Evolutionary conservation across 2,113 vertebrate genomes (phyloP).

Genomic region (Aramus guarauna): DNA sequence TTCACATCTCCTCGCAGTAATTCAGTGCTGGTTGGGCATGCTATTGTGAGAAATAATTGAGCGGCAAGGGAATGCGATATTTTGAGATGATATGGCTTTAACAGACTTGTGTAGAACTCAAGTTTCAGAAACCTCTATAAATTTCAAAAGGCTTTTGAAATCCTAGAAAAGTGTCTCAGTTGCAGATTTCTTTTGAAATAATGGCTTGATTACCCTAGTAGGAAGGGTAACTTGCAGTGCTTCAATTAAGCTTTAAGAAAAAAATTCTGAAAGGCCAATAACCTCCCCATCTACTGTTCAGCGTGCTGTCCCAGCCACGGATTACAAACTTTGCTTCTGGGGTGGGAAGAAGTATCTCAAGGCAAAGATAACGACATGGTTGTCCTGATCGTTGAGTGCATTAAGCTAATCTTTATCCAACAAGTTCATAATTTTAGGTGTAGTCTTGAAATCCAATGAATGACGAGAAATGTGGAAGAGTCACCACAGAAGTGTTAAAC

Average conservation of each 20-base stretch:
- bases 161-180: neutral
- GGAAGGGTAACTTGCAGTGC: neutral
- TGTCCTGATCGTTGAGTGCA: neutral
- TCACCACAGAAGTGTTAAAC: neutral
- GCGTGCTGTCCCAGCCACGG: neutral
- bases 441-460: neutral
- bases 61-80: neutral
- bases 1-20: neutral
- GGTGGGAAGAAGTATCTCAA: neutral
- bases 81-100: neutral
- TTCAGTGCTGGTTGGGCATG: neutral
- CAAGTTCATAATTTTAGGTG: neutral
- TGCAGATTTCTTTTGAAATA: neutral
- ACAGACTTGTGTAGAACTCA: neutral
- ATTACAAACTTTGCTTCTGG: neutral
- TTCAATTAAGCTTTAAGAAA: neutral
- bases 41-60: neutral
- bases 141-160: constrained; percentile 44
- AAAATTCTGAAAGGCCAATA: neutral
- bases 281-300: neutral
- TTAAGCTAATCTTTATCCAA: neutral
- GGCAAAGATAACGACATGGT: neutral
- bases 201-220: neutral
- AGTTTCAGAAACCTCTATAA: neutral
- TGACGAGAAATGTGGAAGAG: neutral